These are phyloP conservation scores for Sebastes nivosus DNA, from an alignment of 2,797 vertebrate species.

Conservation along the genomic window DNA sequence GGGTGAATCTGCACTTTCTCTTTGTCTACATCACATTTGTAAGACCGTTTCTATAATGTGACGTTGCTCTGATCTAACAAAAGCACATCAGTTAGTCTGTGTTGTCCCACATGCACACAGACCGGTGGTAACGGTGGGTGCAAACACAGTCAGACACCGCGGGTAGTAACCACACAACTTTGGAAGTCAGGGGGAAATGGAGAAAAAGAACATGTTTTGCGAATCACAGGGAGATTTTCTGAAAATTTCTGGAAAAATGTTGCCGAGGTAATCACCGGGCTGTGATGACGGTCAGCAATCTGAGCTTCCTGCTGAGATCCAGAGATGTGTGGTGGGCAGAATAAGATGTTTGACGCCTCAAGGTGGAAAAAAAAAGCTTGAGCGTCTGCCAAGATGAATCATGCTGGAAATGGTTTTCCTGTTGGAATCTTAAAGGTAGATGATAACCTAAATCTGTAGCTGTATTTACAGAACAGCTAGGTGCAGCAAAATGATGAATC, in stretches of 20 bases:
- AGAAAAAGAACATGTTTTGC: constrained; percentile 56
- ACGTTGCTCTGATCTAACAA: neutral
- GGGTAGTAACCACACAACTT: constrained; percentile 57
- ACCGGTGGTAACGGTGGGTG: neutral
- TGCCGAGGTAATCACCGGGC: constrained; percentile 63
- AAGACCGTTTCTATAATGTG: neutral
- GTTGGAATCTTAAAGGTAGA: constrained; percentile 49
- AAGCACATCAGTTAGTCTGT: neutral
- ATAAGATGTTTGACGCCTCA: constrained; percentile 43
- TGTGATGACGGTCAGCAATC: constrained; percentile 72
- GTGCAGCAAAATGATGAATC: constrained; percentile 28
- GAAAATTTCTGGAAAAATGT: constrained; percentile 61
- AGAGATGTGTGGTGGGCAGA: constrained; percentile 54
- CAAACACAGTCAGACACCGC: constrained; percentile 25
- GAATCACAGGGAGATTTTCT: constrained; percentile 58
- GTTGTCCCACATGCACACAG: constrained; percentile 7
- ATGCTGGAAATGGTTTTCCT: constrained; percentile 55
- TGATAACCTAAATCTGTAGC: constrained; percentile 34
- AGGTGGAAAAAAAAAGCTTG: constrained; percentile 27
- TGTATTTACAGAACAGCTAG: constrained; percentile 26
- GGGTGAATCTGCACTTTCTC: neutral
- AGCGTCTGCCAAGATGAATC: constrained; percentile 45
- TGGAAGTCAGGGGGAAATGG: constrained; percentile 56
- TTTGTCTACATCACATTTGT: neutral
- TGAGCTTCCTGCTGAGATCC: constrained; percentile 60